Conservation (phyloP, 2,888 invertebrate genomes). For the Metalampra italica region DNA sequence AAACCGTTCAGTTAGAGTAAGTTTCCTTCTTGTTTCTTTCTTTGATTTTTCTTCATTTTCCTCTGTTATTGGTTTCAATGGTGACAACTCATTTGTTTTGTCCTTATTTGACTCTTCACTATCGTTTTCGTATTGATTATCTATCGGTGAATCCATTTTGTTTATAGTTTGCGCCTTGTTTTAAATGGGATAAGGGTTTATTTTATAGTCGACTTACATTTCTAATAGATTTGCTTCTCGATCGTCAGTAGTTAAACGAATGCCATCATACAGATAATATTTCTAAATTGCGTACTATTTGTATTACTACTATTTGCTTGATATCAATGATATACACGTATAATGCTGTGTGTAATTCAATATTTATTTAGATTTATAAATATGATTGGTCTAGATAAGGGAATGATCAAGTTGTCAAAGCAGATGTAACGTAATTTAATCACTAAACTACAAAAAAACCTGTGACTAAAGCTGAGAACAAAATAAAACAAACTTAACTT, state of each 20-base stretch:
- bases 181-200: neutral
- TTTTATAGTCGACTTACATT: neutral
- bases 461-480: too few relatives aligned
- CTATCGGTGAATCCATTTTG: neutral
- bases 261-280: neutral
- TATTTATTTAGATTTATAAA: constrained; percentile 15
- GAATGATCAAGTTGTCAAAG: neutral
- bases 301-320: constrained; percentile 22
- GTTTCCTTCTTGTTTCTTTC: constrained; percentile 31
- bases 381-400: constrained; percentile 2
- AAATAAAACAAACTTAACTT: too few relatives aligned
- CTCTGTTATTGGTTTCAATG: constrained; percentile 36
- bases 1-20: constrained; percentile 45
- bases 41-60: constrained; percentile 19
- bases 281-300: constrained; percentile 20
- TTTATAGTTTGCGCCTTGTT: neutral
- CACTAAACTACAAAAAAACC: too few relatives aligned
- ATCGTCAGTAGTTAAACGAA: neutral
- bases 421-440: too few relatives aligned
- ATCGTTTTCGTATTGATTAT: constrained; percentile 17
- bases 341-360: constrained; percentile 6
- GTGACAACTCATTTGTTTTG: constrained; percentile 36
- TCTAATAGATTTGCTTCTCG: neutral
- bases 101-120: constrained; percentile 30
- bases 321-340: constrained; percentile 1